Conservation (phyloP, 2,797 vertebrate genomes). For the Peromyscus attwateri region DNA sequence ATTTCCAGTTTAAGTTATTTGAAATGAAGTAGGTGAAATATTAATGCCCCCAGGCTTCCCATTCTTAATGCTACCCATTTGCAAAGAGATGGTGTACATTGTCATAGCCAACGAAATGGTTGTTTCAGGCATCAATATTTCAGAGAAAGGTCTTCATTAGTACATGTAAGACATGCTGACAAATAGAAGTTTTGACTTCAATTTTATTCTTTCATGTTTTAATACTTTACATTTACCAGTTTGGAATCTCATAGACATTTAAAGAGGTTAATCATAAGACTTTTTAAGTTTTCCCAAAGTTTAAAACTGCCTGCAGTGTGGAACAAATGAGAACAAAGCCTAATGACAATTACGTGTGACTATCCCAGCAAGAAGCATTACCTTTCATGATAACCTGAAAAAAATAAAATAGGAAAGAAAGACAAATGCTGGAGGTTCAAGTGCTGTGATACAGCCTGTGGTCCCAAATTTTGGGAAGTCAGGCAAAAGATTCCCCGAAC, state of each 20-base stretch:
- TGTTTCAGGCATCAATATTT: background rate
- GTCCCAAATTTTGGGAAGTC: background rate
- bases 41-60: background rate
- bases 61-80: background rate
- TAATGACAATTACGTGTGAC: background rate
- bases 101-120: too few relatives aligned
- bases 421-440: background rate
- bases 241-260: background rate
- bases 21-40: background rate
- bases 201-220: background rate
- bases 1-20: background rate
- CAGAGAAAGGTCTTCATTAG: background rate
- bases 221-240: background rate
- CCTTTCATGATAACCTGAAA: too few relatives aligned
- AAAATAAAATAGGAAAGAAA: background rate
- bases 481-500: background rate
- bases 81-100: background rate
- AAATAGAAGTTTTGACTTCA: background rate
- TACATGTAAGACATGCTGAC: background rate
- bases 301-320: background rate
- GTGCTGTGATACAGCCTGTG: background rate
- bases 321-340: background rate
- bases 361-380: too few relatives aligned
- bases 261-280: background rate
- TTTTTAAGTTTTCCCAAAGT: background rate